Conservation (phyloP, 2,888 invertebrate genomes). For the Aromia moschata region DNA sequence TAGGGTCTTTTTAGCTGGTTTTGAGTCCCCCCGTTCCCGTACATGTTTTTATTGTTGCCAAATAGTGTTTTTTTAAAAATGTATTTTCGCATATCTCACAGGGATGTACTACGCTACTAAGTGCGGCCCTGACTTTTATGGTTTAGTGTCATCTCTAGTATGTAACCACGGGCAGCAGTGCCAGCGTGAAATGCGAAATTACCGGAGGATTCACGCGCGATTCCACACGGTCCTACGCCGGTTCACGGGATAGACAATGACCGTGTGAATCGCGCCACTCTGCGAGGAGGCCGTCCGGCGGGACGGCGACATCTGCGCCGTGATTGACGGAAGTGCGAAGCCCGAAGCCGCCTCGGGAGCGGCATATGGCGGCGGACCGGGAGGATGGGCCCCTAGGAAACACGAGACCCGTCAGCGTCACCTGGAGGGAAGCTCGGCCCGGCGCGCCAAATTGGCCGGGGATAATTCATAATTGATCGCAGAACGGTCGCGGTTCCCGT, state of each 20-base stretch:
- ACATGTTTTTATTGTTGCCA: too few relatives aligned
- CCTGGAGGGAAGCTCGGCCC: conserved; percentile 35
- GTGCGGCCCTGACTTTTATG: too few relatives aligned
- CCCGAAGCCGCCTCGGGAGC: conserved; percentile 40
- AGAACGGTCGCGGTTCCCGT: too few relatives aligned
- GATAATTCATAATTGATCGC: conserved; percentile 46
- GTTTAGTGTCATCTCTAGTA: too few relatives aligned
- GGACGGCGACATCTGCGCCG: conserved; percentile 39
- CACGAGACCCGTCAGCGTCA: conserved; percentile 42
- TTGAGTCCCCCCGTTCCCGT: too few relatives aligned
- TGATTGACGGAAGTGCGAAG: conserved; percentile 60
- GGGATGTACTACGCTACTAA: too few relatives aligned
- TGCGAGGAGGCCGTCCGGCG: conserved; percentile 8
- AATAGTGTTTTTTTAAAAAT: too few relatives aligned
- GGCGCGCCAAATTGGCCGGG: conserved; percentile 43
- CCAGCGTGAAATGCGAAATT: conserved; percentile 11
- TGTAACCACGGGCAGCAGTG: too few relatives aligned
- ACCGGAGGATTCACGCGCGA: conserved; percentile 4
- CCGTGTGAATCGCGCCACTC: conserved; percentile 38
- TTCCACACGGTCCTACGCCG: conserved; percentile 7
- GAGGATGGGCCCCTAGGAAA: conserved; percentile 21
- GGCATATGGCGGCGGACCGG: conserved; percentile 38
- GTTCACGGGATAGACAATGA: conserved; percentile 16
- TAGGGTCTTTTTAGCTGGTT: too few relatives aligned
- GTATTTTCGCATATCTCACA: too few relatives aligned